phyloP scores from a whole-genome alignment of 2,113 vertebrate genomes.

The Mus pahari region DNA sequence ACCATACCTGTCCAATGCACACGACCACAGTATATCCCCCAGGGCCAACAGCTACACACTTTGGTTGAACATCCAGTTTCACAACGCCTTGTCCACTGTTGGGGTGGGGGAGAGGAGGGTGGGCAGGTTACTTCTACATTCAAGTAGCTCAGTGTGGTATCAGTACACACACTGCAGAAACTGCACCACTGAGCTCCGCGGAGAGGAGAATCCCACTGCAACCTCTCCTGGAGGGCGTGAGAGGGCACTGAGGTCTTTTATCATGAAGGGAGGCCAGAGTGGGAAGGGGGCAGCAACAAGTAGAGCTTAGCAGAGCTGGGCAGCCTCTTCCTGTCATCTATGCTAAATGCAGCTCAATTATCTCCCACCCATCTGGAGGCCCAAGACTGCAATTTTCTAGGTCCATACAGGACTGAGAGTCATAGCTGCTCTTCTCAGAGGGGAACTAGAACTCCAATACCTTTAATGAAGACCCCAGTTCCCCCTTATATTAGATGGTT shows the following conservation, averaged over 20 bases:
- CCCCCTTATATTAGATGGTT: neutral
- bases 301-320: neutral
- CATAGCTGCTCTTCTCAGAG: no score
- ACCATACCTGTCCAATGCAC: slow-evolving; percentile 94
- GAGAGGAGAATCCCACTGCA: fast-evolving
- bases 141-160: fast-evolving
- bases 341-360: neutral
- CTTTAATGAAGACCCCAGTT: neutral
- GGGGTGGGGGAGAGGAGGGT: neutral
- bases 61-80: slow-evolving; percentile 96
- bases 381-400: neutral
- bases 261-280: fast-evolving
- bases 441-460: neutral
- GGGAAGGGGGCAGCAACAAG: fast-evolving
- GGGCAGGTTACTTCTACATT: fast-evolving
- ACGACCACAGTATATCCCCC: slow-evolving; percentile 91
- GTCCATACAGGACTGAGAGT: neutral
- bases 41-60: slow-evolving; percentile 90
- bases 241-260: neutral
- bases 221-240: fast-evolving
- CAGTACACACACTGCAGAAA: neutral
- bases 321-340: neutral
- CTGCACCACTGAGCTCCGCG: neutral
- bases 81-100: slow-evolving; percentile 92
- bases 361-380: fast-evolving